Evolutionary conservation across 2,113 vertebrate genomes (phyloP), one percentile per base, ranked within the genome.

Genomic region (Nesogale talazaci): DNA sequence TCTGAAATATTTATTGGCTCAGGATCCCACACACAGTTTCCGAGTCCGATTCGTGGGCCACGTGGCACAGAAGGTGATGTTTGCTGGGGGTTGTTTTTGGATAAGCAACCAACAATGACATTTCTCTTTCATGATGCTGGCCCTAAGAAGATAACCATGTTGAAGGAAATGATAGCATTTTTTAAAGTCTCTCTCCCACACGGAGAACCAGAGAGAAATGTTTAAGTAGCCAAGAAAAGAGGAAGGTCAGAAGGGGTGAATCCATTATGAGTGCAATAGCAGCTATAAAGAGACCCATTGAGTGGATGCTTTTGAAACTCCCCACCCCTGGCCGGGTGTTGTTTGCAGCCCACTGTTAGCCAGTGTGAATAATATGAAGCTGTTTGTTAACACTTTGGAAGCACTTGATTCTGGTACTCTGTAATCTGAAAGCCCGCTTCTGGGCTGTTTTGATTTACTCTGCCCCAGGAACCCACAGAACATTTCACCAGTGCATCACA

Each of bases 381-480:
- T 19, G 52, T 93, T 89, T 88, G 8, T 85, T 93, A 63, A 61
- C 4, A 36, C 19, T 75, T 52, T 16, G 25, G 76, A 91, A 92
- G 92, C 76, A 40, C 3, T 88, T 94, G 36, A 57, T 86, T 94
- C 75, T 75, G 67, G 67, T 90, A 93, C 83, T 72, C 93, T 67
- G 10, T 81, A 84, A 31, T 94, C 96, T 95, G 88, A 93, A 87
- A 90, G 52, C 57, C 22, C 86, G 59, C 65, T 95, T 94, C 52
- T 90, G 6, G 94, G 92, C 59, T 65, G 90, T 69, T 95, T 29
- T 72, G 78, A 82, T 96, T 75, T 87, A 59, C 36, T 83, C 63
- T 94, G 63, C 74, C 94, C 25, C 84, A 56, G 89, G 74, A 96
- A 85, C 57, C 9, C 63, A 94, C 96, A 89, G 92, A 96, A 92